Percentiles rank a stretch among this genome's conserved stretches.
These are phyloP conservation scores for Pipa parva DNA, from an alignment of 2,113 vertebrate genomes.

Conservation along the genomic window DNA sequence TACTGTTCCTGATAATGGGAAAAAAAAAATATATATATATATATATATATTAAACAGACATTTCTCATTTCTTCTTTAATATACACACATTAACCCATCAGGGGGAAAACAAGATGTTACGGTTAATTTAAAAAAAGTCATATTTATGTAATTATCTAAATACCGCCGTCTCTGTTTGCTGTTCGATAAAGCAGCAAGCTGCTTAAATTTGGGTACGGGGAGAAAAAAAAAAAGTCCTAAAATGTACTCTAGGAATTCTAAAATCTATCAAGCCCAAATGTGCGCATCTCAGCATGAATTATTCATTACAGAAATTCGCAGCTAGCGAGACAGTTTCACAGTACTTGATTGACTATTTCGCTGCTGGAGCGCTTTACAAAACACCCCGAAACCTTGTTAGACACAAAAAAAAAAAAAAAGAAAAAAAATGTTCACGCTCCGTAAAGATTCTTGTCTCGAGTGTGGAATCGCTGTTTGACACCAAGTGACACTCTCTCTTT, in stretches of 20 bases:
- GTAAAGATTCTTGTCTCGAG: too few species aligned
- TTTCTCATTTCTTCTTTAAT: too few species aligned
- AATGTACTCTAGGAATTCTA: not conserved
- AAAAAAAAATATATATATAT: constrained; percentile 13
- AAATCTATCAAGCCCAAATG: constrained; percentile 10
- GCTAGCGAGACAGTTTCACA: constrained; percentile 3
- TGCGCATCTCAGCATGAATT: constrained; percentile 10
- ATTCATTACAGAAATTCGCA: constrained; percentile 7
- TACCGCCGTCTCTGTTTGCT: not conserved
- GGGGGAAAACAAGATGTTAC: not conserved
- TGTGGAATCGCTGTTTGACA: not conserved
- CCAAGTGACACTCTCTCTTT: not conserved
- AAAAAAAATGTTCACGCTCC: too few species aligned
- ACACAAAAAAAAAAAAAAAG: too few species aligned
- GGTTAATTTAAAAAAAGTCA: not conserved
- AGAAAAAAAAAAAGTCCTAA: not conserved
- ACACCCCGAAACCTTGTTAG: not conserved
- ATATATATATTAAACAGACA: too few species aligned
- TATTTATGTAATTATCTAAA: constrained; percentile 4
- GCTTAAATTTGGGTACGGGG: not conserved
- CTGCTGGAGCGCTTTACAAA: not conserved
- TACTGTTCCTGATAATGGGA: constrained; percentile 94
- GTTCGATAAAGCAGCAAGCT: not conserved
- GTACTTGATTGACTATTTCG: constrained; percentile 4
- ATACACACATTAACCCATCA: not conserved